phyloP scores from a whole-genome alignment of 2,113 vertebrate species.

The Lonchura striata region DNA sequence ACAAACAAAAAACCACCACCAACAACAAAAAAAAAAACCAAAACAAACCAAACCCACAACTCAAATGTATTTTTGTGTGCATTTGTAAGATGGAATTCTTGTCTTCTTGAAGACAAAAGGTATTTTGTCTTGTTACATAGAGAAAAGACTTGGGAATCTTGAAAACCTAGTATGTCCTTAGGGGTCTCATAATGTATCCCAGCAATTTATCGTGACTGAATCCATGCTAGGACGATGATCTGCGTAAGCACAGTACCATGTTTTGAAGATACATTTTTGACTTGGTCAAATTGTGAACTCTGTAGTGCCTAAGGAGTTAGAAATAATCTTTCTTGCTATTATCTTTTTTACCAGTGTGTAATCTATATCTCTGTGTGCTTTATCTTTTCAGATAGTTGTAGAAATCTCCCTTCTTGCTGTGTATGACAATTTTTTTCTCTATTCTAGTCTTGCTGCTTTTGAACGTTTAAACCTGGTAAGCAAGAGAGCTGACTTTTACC shows the following conservation, averaged over 20 bases:
- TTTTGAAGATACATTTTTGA: background rate
- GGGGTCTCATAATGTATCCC: background rate
- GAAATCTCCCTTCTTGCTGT: background rate
- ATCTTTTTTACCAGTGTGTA: background rate
- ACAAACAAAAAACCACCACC: too few species aligned
- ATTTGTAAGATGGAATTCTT: background rate
- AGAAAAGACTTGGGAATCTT: background rate
- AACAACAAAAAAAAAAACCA: background rate
- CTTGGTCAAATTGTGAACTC: background rate
- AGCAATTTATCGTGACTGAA: background rate
- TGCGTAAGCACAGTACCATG: background rate
- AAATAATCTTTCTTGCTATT: background rate
- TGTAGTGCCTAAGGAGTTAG: background rate
- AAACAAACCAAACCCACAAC: background rate
- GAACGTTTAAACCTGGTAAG: background rate
- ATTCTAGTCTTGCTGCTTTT: background rate
- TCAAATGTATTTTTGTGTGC: background rate
- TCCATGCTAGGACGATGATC: background rate
- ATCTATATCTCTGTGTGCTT: background rate
- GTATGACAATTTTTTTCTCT: background rate
- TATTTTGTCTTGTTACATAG: background rate
- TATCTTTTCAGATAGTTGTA: constrained; percentile 13
- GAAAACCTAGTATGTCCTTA: background rate
- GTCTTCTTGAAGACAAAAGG: background rate
- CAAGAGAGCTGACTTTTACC: background rate